These are phyloP conservation scores for Dolichotis patagonum DNA, from an alignment of 2,113 vertebrate species.

Conservation along the genomic window DNA sequence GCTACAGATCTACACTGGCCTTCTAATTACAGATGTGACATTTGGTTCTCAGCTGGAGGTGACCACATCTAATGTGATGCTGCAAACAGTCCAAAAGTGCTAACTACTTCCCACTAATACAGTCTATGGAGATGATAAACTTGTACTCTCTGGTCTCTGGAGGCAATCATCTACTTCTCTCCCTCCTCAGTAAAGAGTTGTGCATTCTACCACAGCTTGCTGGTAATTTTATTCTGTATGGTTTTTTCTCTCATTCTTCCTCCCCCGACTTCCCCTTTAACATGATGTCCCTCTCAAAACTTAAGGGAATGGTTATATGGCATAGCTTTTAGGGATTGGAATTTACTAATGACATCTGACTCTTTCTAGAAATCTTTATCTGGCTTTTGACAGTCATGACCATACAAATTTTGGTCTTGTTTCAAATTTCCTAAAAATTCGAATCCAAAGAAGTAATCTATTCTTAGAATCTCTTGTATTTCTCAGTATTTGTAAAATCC, in stretches of 20 bases:
- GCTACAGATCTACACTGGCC: not conserved
- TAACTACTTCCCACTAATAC: not conserved
- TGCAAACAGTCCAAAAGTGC: too few species aligned
- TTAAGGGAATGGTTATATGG: not conserved
- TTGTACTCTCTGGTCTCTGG: not conserved
- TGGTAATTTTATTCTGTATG: not conserved
- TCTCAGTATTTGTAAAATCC: not conserved
- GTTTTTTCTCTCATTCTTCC: accelerated
- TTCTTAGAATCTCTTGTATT: not conserved
- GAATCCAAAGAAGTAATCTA: not conserved
- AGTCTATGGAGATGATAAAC: not conserved
- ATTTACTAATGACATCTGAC: not conserved
- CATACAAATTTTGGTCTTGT: not conserved
- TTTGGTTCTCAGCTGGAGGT: not conserved
- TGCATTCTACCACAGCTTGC: too few species aligned
- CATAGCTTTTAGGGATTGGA: not conserved
- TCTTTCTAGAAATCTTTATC: not conserved
- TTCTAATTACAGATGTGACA: not conserved
- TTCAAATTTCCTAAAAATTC: not conserved
- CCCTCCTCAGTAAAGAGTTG: not conserved
- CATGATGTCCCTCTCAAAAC: not conserved
- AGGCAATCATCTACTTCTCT: not conserved
- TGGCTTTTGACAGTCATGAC: not conserved
- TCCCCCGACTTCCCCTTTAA: not conserved
- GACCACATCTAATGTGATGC: not conserved